Evolutionary conservation across 2,113 vertebrate genomes (phyloP), one percentile per base, ranked within the genome.

Genomic region (Melospiza melodia): DNA sequence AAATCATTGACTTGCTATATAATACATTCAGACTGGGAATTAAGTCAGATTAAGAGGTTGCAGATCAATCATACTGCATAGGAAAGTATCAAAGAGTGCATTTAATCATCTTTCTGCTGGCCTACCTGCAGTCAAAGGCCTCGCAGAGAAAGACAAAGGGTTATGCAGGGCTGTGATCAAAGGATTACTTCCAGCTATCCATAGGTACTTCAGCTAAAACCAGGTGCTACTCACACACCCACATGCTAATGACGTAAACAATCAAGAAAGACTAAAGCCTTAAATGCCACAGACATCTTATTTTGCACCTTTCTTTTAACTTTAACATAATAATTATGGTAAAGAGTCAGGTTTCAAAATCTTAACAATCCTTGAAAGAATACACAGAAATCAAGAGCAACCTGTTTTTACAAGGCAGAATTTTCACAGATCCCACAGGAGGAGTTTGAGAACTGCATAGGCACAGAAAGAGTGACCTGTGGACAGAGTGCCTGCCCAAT

Each of bases 91-190:
- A 74, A 89, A 76, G 63, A 83, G 63, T 25, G 9, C 69, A 88
- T 91, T 85, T 88, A 93, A 83, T 85, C 71, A 93, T 35, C 58
- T 62, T 80, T 83, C 55, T 86, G 44, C 54, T 82, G 43, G 71
- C 25, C 39, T 31, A 49, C 31, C 58, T 73, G 58, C 19, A 83
- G 33, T 69, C 62, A 79, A 90, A 25, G 28, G 62, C 75, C 76
- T 54, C 14, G 14, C 14, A 83, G 46, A 68, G 62, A 61, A 89
- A 68, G 69, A 79, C 83, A 88, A 85, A 76, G 28, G 13, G 49
- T 85, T 66, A 87, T n/a, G 15, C 83, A 91, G 58, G 46, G 43
- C 62, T 57, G 6, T 22, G 22, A 95, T 82, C 75, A 76, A 93
- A 95, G 67, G 75, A 92, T 79, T 76, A 85, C n/a, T 52, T 87